Evolutionary conservation across 1,140 invertebrate genomes (phyloP), one percentile per base, ranked within the genome.

Genomic region (Hetaerina americana): DNA sequence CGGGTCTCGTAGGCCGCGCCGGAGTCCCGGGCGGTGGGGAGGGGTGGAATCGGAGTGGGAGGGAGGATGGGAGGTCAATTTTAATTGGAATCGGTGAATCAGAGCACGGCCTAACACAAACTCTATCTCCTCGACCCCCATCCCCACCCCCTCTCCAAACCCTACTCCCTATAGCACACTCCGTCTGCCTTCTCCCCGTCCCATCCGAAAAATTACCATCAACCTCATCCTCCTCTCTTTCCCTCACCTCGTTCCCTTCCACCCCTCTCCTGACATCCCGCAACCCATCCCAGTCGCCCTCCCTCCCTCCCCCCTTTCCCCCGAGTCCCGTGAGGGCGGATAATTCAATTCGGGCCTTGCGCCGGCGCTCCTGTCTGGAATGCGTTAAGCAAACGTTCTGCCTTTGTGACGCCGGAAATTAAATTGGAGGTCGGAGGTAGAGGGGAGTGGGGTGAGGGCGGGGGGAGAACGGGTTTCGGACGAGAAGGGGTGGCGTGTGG

Each of bases 351-450:
- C 71, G 72, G 71, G 57, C 66, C 70, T 71, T 70, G 57, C 72
- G 28, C 27, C 68, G 72, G 57, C 69, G 72, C 67, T 57, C 40
- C 10, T 1, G 40, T 57, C 15, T 57, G 40, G 72, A 73, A 73
- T 66, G 66, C 72, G 72, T 73, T 73, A 73, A 73, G 66, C 72
- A 73, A 73, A 73, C 70, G 72, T 73, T 71, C 68, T 66, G 72
- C 70, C 68, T 71, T 73, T 73, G 70, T 73, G 70, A 71, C 66
- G 69, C 28, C 70, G 72, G 72, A 73, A 73, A 73, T 73, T 73
- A 73, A 73, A 73, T 73, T 73, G 26, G 6, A 66, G 27, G 5
- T 40, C 27, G 3, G 3, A n/a, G 40, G 22, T 18, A n/a, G 40
- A n/a, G 40, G 40, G 1, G 2, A 18, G 2, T 57, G 2, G 40